Conservation (phyloP, 2,797 vertebrate genomes). For the Orientallactaga sibirica region DNA sequence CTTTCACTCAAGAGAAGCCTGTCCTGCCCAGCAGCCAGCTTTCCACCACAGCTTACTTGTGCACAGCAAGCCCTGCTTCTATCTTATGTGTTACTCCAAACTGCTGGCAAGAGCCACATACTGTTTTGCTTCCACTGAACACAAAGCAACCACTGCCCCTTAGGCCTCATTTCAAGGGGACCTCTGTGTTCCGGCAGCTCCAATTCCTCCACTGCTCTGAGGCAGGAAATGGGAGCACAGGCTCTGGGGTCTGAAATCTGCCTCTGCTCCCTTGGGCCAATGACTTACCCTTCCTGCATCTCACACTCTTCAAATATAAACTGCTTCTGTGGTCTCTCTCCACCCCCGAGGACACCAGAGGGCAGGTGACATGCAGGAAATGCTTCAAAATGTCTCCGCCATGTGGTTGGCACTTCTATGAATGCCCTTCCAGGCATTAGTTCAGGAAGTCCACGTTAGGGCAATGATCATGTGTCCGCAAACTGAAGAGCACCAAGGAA, state of each 20-base stretch:
- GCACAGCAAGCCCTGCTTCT: neutral
- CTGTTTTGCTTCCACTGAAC: neutral
- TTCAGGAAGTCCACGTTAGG: neutral
- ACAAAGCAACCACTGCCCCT: neutral
- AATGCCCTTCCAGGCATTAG: neutral
- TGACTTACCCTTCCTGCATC: neutral
- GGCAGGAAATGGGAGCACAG: neutral
- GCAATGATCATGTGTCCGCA: neutral
- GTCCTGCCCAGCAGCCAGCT: neutral
- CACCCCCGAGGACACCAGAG: neutral
- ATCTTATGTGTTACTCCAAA: neutral
- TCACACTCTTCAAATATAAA: neutral
- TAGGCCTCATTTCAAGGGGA: neutral
- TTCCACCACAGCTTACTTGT: neutral
- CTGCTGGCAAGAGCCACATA: neutral
- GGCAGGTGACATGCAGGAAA: rapidly evolving
- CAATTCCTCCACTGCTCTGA: no score
- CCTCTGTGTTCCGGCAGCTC: neutral
- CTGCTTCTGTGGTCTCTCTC: neutral
- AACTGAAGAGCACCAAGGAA: neutral
- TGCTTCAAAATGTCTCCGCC: neutral
- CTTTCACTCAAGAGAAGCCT: neutral
- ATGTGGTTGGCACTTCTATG: neutral
- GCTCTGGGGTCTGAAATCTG: neutral
- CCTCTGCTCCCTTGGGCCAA: neutral